These are phyloP conservation scores for Amblyjoppa fuscipennis DNA, from an alignment of 2,888 invertebrate species.

Conservation along the genomic window DNA sequence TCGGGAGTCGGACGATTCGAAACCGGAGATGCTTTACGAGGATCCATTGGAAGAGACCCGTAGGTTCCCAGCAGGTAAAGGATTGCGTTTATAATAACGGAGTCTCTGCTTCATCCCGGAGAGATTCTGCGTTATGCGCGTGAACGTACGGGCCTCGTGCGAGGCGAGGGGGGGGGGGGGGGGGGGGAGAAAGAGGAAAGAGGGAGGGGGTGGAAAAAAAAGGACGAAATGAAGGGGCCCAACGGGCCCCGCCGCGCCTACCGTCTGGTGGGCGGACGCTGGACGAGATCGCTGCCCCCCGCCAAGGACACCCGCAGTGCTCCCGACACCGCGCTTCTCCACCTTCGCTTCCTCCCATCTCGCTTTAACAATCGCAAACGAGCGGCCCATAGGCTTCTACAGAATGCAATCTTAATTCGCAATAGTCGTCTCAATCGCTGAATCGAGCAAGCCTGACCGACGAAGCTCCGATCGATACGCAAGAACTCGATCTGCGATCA, in stretches of 20 bases:
- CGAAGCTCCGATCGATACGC: slow-evolving; percentile 20
- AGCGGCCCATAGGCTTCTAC: slow-evolving; percentile 10
- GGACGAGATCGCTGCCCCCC: slow-evolving; percentile 82
- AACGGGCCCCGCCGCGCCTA: slow-evolving; percentile 74
- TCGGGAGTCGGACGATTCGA: slow-evolving; percentile 33
- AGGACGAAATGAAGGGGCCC: slow-evolving; percentile 53
- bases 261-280: slow-evolving; percentile 81
- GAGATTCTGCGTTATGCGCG: slow-evolving; percentile 20
- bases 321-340: slow-evolving; percentile 73
- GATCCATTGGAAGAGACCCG: slow-evolving; percentile 34
- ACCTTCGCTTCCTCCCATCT: slow-evolving; percentile 60
- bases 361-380: slow-evolving; percentile 41
- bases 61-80: slow-evolving; percentile 62
- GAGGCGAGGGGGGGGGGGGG: not conserved
- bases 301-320: slow-evolving; percentile 82
- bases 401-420: slow-evolving; percentile 54
- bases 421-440: slow-evolving; percentile 57
- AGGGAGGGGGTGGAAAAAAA: slow-evolving; percentile 30
- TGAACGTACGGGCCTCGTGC: slow-evolving; percentile 11
- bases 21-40: slow-evolving; percentile 39
- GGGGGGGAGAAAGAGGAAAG: slow-evolving; percentile 4
- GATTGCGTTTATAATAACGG: slow-evolving; percentile 66
- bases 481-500: too few relatives aligned
- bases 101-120: slow-evolving; percentile 23
- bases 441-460: slow-evolving; percentile 29